Base-by-base conservation (phyloP, 2,113 vertebrate genomes). In the Halichoerus grypus region DNA sequence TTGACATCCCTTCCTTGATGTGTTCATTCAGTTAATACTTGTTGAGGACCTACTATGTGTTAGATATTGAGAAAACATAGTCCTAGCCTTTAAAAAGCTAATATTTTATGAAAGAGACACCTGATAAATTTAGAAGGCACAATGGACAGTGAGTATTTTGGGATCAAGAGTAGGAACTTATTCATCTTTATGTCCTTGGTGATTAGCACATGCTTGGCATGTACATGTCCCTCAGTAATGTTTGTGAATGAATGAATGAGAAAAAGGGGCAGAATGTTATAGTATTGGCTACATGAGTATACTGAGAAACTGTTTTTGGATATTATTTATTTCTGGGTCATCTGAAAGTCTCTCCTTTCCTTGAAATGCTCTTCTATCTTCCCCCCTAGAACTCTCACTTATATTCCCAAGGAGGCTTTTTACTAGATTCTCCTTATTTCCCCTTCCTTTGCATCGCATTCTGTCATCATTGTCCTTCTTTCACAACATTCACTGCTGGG, bases 341-440 rank as follows among this genome's bases (percentile, higher is more conserved):
- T 82, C n/a, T 89, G 57, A 88, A 94, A 65, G 81, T 86, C 16
- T 49, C 49, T 63, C 26, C 65, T 92, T 80, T 84, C 72, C 90
- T 87, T 8, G 15, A 69, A 81, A 55, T 26, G 2, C 21, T 57
- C 51, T 82, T 95, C 24, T 18, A 1, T 28, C 12, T 81, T 84
- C 22, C 16, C 36, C 51, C 33, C 19, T 51, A 92, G 91, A 92
- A 72, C 19, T 51, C 22, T 42, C 16, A 61, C 21, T 82, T 79
- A 24, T 28, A 67, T 67, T 93, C 51, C n/a, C 12, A 39, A 15
- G 42, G 36, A 81, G 28, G 51, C n/a, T 53, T 51, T 91, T 77
- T 33, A 31, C 10, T 3, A 53, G 24, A 10, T 24, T 94, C 57
- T 85, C 3, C 0, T 61, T 36, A 19, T 77, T 57, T 85, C 19